Conservation (phyloP, 2,797 vertebrate genomes). For the Acanthis flammea region DNA sequence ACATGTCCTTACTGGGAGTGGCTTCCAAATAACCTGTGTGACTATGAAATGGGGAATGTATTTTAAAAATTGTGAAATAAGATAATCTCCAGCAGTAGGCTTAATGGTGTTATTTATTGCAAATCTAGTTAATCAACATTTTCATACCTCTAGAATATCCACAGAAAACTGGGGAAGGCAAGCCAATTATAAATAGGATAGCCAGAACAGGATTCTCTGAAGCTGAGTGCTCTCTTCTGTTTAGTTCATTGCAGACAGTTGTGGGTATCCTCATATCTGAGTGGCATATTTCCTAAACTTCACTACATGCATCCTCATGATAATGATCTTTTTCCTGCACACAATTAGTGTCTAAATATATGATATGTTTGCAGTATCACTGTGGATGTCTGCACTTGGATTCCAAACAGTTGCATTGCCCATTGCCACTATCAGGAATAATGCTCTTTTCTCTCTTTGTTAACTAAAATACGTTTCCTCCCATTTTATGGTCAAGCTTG, state of each 20-base stretch:
- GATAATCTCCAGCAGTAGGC: too few species aligned
- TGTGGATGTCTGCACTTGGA: not conserved
- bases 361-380: not conserved
- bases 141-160: not conserved
- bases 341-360: not conserved
- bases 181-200: not conserved
- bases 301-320: not conserved
- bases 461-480: not conserved
- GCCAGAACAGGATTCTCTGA: not conserved
- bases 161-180: not conserved
- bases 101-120: too few species aligned
- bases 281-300: not conserved
- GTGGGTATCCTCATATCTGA: not conserved
- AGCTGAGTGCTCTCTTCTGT: not conserved
- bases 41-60: too few species aligned
- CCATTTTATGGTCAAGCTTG: not conserved
- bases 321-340: not conserved
- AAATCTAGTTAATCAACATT: not conserved
- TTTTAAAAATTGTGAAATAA: too few species aligned
- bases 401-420: not conserved
- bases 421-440: not conserved
- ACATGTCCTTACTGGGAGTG: too few species aligned
- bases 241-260: not conserved
- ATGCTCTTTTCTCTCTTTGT: not conserved
- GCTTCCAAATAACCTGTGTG: too few species aligned